These are phyloP conservation scores for Oryzias sinensis DNA, from an alignment of 2,797 vertebrate species.

Conservation along the genomic window DNA sequence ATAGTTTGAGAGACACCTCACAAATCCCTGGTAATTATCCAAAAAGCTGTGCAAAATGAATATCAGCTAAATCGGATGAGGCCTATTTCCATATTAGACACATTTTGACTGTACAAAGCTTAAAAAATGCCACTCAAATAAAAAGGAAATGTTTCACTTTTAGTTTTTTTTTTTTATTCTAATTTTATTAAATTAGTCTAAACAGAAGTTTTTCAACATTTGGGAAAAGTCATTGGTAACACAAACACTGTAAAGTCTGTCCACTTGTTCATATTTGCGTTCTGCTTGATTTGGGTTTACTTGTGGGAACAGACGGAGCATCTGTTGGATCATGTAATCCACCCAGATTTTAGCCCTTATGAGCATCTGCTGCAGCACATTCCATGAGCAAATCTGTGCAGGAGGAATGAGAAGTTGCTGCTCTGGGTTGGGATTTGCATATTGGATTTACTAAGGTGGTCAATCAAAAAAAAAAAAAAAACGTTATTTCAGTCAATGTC, in stretches of 20 bases:
- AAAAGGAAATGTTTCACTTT: constrained; percentile 15
- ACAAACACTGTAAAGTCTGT: constrained; percentile 11
- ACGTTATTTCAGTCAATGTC: background rate
- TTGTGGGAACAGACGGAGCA: constrained; percentile 65
- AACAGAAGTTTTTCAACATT: background rate
- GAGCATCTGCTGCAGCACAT: constrained; percentile 68
- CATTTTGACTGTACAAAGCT: constrained; percentile 23
- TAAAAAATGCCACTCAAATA: constrained; percentile 6
- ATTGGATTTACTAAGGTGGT: background rate
- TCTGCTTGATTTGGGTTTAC: constrained; percentile 36
- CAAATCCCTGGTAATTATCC: constrained; percentile 30
- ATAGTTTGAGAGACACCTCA: constrained; percentile 16
- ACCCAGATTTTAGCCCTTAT: constrained; percentile 63
- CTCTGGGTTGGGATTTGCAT: background rate
- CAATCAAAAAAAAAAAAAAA: no score
- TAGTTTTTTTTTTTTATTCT: background rate
- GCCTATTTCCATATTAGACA: constrained; percentile 11
- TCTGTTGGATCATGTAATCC: constrained; percentile 76
- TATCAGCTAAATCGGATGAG: no score
- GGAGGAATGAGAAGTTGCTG: constrained; percentile 8
- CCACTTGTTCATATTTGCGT: constrained; percentile 18
- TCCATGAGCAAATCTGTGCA: constrained; percentile 42
- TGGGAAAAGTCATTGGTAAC: constrained; percentile 7
- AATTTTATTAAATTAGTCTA: background rate
- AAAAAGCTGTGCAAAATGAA: constrained; percentile 4